Evolutionary conservation across 2,888 invertebrate genomes (phyloP).

Genomic region (Acronicta psi): DNA sequence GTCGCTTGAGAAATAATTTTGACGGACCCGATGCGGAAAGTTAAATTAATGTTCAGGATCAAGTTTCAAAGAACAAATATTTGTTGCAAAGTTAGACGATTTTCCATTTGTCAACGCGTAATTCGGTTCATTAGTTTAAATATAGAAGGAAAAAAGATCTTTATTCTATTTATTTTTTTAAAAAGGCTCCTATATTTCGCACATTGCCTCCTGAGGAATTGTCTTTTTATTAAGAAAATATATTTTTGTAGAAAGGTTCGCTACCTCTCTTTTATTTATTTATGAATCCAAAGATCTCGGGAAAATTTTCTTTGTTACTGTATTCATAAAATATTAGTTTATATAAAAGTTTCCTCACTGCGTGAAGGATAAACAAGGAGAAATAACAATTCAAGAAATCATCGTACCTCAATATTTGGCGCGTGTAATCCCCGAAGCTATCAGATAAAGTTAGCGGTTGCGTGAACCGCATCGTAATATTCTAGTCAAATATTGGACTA

Average conservation of each 20-base stretch:
- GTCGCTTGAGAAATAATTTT: conserved; percentile 28
- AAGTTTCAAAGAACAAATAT: conserved; percentile 29
- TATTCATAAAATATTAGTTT: conserved; percentile 21
- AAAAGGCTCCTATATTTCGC: conserved; percentile 12
- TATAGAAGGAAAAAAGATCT: neutral
- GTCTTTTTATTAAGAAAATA: conserved; percentile 23
- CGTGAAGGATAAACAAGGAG: neutral
- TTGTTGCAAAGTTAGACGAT: conserved; percentile 9
- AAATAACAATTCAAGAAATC: conserved; percentile 38
- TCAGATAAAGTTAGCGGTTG: conserved; percentile 33
- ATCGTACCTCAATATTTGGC: conserved; percentile 33
- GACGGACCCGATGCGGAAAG: conserved; percentile 14
- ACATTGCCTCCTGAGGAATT: conserved; percentile 20
- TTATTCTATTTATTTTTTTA: conserved; percentile 19
- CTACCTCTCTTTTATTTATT: conserved; percentile 35
- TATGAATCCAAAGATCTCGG: conserved; percentile 31
- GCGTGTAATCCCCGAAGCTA: conserved; percentile 20
- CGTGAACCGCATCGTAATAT: conserved; percentile 39
- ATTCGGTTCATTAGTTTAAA: conserved; percentile 28
- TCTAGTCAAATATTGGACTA: conserved; percentile 42
- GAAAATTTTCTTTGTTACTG: conserved; percentile 26
- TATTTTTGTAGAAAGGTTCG: conserved; percentile 38
- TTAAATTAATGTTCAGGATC: conserved; percentile 38
- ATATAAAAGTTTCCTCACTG: conserved; percentile 7
- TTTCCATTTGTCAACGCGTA: conserved; percentile 13